Base-by-base conservation (phyloP, 2,797 vertebrate species). In the Alauda arvensis region DNA sequence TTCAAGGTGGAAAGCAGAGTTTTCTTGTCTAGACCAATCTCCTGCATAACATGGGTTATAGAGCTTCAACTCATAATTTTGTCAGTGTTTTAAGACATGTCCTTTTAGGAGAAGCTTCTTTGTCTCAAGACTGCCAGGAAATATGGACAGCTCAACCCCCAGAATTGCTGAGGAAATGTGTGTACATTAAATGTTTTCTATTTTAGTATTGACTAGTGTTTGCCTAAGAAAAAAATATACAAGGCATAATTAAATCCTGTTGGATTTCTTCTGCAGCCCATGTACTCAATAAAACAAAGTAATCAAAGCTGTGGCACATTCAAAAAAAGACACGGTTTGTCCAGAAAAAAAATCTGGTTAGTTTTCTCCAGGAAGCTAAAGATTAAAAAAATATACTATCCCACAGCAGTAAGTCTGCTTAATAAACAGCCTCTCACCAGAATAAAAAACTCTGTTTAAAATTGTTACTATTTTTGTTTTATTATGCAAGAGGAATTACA, bases 381-480 rank as follows among this genome's bases (percentile, higher is more conserved):
- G 23, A 81, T 14, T 61, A 26, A 89, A 77, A 76, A 74, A 52
- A 43, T 28, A 43, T 55, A 66, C 51, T 67, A 10, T 72, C 20
- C 56, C 29, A 31, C 18, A 80, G 33, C 25, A 67, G 9, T 69
- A 92, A 84, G 72, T 21, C 20, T 85, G 16, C 16, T 74, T 82
- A 87, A 77, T 77, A 89, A 80, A 18, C 59, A 80, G 3, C 19
- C 7, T 70, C 34, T 86, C 49, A 83, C 28, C 21, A 89, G 43
- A 83, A 83, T 51, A 85, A 91, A 39, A n/a, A n/a, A 69, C 12
- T 53, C 18, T 60, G 9, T 55, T 92, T 67, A 46, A 56, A 66
- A 40, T 49, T 82, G n/a, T 53, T 81, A 31, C 53, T 77, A 57
- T 93, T 85, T 90, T 88, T 74, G 42, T 84, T 67, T 89, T 78